Evolutionary conservation across 2,797 vertebrate species (phyloP).

Genomic region (Malacoctenus gilli): DNA sequence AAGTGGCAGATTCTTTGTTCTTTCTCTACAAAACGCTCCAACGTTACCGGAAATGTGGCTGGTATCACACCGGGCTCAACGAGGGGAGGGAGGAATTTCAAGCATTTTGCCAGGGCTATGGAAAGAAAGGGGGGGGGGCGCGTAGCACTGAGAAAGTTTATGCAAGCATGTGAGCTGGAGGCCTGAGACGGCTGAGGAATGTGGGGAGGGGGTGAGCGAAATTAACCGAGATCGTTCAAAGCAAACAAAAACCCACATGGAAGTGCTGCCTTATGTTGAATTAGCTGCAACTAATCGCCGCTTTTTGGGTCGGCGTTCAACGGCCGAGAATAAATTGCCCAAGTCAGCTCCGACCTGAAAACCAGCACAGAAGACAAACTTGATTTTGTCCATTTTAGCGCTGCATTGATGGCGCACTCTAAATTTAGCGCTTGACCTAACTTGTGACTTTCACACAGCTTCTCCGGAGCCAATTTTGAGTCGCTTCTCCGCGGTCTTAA

Average conservation of each 20-base stretch:
- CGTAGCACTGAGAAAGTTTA: slow-evolving; percentile 81
- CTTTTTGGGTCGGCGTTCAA: neutral
- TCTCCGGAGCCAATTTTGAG: slow-evolving; percentile 24
- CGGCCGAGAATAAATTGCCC: neutral
- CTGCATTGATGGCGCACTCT: slow-evolving; percentile 40
- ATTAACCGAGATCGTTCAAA: slow-evolving; percentile 78
- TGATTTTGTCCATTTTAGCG: slow-evolving; percentile 38
- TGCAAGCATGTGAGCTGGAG: slow-evolving; percentile 79
- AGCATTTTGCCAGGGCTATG: slow-evolving; percentile 77
- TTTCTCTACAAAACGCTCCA: slow-evolving; percentile 25
- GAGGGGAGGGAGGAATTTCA: slow-evolving; percentile 79
- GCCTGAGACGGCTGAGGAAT: slow-evolving; percentile 82
- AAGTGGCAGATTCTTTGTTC: slow-evolving; percentile 34
- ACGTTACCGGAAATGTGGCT: no score
- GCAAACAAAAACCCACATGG: slow-evolving; percentile 36
- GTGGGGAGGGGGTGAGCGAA: slow-evolving; percentile 70
- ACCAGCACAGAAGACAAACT: slow-evolving; percentile 33
- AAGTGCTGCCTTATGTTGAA: slow-evolving; percentile 15
- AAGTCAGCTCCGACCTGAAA: no score
- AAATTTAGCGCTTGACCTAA: slow-evolving; percentile 51
- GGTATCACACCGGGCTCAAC: slow-evolving; percentile 56
- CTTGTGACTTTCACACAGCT: slow-evolving; percentile 41
- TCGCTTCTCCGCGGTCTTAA: neutral
- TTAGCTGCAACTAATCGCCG: neutral
- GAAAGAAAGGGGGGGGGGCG: slow-evolving; percentile 48